A percentile compares a stretch with the other conserved stretches of the same genome.
These are phyloP conservation scores for Chloroceryle amazona DNA, from an alignment of 2,797 vertebrate genomes.

Conservation along the genomic window DNA sequence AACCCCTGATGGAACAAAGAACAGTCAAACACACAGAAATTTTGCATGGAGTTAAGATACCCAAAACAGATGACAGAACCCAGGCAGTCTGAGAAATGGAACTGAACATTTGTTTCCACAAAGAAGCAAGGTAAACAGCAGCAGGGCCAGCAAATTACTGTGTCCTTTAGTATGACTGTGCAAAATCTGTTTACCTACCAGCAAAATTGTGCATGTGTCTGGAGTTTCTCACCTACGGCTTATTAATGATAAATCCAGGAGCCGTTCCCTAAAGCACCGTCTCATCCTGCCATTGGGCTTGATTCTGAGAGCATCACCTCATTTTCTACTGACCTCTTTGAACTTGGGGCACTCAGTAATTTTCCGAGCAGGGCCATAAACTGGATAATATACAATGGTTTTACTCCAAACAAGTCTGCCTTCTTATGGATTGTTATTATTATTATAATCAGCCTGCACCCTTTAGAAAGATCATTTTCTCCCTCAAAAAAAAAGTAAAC, in stretches of 20 bases:
- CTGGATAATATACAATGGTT: not conserved
- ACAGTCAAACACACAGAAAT: not conserved
- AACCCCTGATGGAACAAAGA: not conserved
- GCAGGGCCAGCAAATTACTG: not conserved
- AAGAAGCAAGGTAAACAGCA: not conserved
- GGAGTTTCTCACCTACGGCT: not conserved
- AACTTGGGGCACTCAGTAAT: not conserved
- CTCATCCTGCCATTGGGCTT: not conserved
- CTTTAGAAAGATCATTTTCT: not conserved
- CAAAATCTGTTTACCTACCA: conserved; percentile 5
- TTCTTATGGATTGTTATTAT: not conserved
- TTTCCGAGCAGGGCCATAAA: not conserved
- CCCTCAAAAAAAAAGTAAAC: not conserved
- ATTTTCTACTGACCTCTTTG: not conserved
- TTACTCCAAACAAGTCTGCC: not conserved
- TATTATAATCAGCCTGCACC: not conserved
- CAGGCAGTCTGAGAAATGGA: not conserved
- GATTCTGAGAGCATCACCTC: not conserved
- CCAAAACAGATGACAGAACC: not conserved
- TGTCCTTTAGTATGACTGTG: not conserved
- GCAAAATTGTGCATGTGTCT: not conserved
- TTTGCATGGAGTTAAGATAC: not conserved
- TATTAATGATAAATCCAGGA: not conserved
- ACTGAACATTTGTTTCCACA: not conserved
- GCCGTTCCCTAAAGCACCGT: not conserved